Conservation (phyloP, 2,888 invertebrate genomes). For the Drosophila cognata region DNA sequence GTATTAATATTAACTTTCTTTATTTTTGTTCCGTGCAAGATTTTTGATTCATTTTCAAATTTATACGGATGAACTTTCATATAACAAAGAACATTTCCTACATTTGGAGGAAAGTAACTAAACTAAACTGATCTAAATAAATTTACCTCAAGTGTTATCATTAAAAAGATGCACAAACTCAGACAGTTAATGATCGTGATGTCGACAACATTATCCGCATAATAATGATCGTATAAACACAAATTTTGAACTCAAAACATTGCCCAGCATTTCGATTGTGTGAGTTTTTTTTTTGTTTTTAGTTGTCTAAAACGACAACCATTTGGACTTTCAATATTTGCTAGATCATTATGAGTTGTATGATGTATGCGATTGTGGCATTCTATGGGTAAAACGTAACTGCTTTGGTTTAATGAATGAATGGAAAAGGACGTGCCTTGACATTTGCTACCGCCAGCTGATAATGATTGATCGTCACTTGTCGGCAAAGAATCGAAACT, state of each 20-base stretch:
- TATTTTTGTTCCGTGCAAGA: too few species aligned
- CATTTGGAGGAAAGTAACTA: not conserved
- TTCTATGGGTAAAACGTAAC: conserved; percentile 38
- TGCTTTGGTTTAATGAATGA: conserved; percentile 31
- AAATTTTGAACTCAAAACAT: conserved; percentile 11
- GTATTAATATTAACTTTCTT: too few species aligned
- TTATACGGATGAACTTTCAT: not conserved
- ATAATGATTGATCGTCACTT: conserved; percentile 64
- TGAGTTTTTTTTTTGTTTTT: not conserved
- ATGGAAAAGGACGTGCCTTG: conserved; percentile 66
- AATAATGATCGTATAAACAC: conserved; percentile 35
- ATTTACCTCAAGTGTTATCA: not conserved
- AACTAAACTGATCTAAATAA: too few species aligned
- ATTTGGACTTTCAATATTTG: conserved; percentile 44
- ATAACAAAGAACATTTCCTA: not conserved
- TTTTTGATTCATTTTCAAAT: not conserved
- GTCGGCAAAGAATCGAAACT: conserved; percentile 29
- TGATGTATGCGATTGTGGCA: conserved; percentile 26
- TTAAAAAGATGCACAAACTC: not conserved
- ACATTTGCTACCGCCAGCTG: conserved; percentile 66
- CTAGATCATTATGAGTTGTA: conserved; percentile 47
- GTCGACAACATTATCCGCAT: conserved; percentile 12
- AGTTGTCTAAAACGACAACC: conserved; percentile 33
- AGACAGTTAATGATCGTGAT: conserved; percentile 12
- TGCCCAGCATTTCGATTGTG: conserved; percentile 41